Evolutionary conservation across 1,140 invertebrate genomes (phyloP).

Genomic region (Linepithema humile): DNA sequence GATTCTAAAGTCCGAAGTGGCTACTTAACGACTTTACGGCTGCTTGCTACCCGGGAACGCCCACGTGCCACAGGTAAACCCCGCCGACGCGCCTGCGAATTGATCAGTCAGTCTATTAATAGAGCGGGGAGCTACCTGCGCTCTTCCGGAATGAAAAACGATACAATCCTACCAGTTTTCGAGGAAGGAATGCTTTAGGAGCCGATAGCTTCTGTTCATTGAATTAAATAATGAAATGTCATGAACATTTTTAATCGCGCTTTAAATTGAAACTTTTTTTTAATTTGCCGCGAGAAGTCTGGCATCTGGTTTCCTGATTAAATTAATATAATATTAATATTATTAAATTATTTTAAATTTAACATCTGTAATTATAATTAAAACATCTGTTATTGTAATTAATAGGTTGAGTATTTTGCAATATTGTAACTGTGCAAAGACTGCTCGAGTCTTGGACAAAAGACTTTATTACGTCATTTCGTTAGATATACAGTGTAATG

Average conservation of each 20-base stretch:
- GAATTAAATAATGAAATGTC: not conserved
- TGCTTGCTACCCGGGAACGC: slow-evolving; percentile 64
- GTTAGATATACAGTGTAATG: not conserved
- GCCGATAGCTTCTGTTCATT: not conserved
- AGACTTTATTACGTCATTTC: not conserved
- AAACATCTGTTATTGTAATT: not conserved
- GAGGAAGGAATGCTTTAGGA: not conserved
- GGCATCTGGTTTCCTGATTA: not conserved
- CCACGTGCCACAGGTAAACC: slow-evolving; percentile 64
- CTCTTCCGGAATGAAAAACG: slow-evolving; percentile 41
- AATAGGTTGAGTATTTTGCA: not conserved
- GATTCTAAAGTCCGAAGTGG: slow-evolving; percentile 65
- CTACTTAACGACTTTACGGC: slow-evolving; percentile 71
- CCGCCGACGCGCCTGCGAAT: slow-evolving; percentile 55
- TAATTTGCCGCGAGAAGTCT: not conserved
- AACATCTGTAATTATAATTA: too few species aligned
- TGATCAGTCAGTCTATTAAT: slow-evolving; percentile 66
- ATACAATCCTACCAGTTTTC: slow-evolving; percentile 24
- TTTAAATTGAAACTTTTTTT: not conserved
- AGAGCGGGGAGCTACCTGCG: slow-evolving; percentile 53
- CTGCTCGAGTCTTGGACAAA: not conserved
- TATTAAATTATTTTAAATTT: not conserved
- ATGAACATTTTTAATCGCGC: not conserved
- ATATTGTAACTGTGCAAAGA: not conserved
- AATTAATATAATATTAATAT: not conserved